Base-by-base conservation (phyloP, 2,888 invertebrate species). In the Lissocephala sabroskyi region DNA sequence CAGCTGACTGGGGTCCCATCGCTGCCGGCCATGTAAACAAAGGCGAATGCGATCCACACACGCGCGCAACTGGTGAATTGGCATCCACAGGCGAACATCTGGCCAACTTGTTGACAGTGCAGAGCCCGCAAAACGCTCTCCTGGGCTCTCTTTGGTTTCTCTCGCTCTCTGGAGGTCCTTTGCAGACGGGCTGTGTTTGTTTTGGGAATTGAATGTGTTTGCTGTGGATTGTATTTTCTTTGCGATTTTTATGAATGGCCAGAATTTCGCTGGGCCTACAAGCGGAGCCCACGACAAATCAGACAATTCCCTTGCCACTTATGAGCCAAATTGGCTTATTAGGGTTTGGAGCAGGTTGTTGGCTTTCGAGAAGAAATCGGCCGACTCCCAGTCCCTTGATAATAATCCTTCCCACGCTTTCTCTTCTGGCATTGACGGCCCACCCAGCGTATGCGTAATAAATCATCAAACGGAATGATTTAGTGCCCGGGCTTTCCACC, bases 381-480 rank as follows among this genome's bases (percentile, higher is more conserved):
- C n/a, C n/a, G n/a, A n/a, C n/a, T n/a, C n/a, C n/a, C n/a, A n/a
- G n/a, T n/a, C n/a, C n/a, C n/a, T n/a, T n/a, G n/a, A n/a, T n/a
- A n/a, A n/a, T 10, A 17, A 33, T 19, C 9, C 19, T 35, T 36
- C 10, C 2, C 37, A 46, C 42, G 16, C 36, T 23, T 23, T 23
- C 7, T 23, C 4, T 23, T 23, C 23, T 23, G 23, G 4, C 37
- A 45, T 55, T 46, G 37, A 19, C 37, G 39, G 48, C 26, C 43
- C 52, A 52, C 55, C 46, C 30, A 48, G 49, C 52, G 54, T 57
- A 61, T 61, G 49, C 30, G 54, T 49, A 54, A 71, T 76, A 71
- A 76, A 71, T 74, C 77, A 74, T 54, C 44, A 43, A 58, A 58
- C 53, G 42, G 29, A 49, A 57, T 65, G 73, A 73, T 64, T 61